Percentiles rank a stretch among this genome's conserved stretches.
Evolutionary conservation across 2,113 vertebrate species (phyloP).

Genomic region (Brienomyrus brachyistius): DNA sequence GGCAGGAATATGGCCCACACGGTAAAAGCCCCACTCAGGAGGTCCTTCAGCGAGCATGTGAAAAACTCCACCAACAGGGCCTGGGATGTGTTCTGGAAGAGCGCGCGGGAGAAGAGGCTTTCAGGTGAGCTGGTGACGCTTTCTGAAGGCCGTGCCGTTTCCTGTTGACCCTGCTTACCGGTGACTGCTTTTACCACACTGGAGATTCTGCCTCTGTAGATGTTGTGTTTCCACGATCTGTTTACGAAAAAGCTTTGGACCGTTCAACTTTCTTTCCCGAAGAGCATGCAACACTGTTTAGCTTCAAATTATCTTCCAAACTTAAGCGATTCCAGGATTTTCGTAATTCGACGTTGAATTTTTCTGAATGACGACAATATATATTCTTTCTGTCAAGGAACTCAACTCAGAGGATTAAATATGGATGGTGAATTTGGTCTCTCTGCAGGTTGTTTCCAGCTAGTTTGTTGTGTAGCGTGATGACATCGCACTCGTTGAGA

Average conservation of each 20-base stretch:
- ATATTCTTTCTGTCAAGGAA: background rate
- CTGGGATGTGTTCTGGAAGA: constrained; percentile 73
- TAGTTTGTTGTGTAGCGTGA: background rate
- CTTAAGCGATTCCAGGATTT: background rate
- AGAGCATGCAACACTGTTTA: background rate
- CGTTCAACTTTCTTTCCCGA: background rate
- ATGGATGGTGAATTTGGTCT: background rate
- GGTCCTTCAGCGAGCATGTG: constrained; percentile 71
- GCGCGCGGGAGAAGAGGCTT: constrained; percentile 61
- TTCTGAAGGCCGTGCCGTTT: background rate
- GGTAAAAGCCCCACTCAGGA: constrained; percentile 48
- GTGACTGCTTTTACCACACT: background rate
- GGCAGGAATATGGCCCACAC: constrained; percentile 49
- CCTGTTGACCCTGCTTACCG: background rate
- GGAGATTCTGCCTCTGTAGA: background rate
- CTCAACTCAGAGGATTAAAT: background rate
- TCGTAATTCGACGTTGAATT: background rate
- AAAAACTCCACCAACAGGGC: constrained; percentile 63
- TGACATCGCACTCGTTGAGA: background rate
- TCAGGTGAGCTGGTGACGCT: constrained; percentile 54
- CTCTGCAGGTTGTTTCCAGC: background rate
- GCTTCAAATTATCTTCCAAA: background rate
- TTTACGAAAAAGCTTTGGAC: background rate
- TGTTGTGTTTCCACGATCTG: background rate
- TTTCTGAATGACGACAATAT: background rate